Base-by-base conservation (phyloP, 1,140 invertebrate species). In the Lasaia peninsularis region DNA sequence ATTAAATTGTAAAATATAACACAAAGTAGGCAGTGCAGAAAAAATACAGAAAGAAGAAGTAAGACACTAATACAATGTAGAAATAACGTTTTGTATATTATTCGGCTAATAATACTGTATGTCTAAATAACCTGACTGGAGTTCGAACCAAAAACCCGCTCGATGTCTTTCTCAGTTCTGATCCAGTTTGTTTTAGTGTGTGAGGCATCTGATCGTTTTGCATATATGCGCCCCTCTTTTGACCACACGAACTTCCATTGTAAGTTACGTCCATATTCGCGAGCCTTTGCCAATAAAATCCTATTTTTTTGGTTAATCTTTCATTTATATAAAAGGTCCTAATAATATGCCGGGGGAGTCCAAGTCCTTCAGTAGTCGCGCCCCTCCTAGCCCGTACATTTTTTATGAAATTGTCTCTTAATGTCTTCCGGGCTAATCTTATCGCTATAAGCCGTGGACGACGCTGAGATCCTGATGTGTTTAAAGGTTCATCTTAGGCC, bases 111-210 rank as follows among this genome's bases (percentile, higher is more conserved):
- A n/a, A n/a, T 24, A 24, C 5, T 24, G 5, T 24, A 2, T 24
- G 21, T 2, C 5, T 49, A 49, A 21, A 16, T 49, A 9, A 49
- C 18, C 10, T 49, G 48, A 2, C 21, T 49, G 7, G 18, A 11
- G 0, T 24, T 24, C 6, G 16, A 11, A 49, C 18, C 48, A 24
- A 49, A 49, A 49, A 49, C 48, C 48, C 20, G 48, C 18, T 49
- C 44, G 8, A 49, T 49, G 18, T 49, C 44, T 18, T 49, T 49
- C 18, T 49, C 48, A 49, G 48, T 24, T 49, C 48, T 49, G 10
- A 49, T 49, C 20, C 48, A 28, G 18, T 49, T n/a, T 8, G 48
- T 49, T 11, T 10, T 11, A 35, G 51, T 1, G 10, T n/a, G 10
- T n/a, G 18, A 1, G 3, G 20, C 18, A 11, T 21, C 20, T 20